A percentile compares a stretch with the other conserved stretches of the same genome.
Evolutionary conservation across 2,113 vertebrate species (phyloP).

Genomic region (Danionella cerebrum): DNA sequence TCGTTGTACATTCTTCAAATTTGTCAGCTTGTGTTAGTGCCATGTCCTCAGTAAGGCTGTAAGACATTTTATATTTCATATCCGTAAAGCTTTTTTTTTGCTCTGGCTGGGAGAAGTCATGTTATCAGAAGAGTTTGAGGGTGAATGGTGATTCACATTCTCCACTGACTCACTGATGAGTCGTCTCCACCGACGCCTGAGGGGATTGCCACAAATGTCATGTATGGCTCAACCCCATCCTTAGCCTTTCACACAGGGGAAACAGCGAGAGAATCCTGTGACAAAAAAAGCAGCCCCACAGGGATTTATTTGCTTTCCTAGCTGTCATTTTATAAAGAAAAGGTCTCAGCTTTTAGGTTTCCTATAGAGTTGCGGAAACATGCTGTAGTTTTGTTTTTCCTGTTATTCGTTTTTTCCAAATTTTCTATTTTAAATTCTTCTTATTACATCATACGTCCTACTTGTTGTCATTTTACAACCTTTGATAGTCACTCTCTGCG

Average conservation of each 20-base stretch:
- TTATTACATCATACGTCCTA: too few species aligned
- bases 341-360: not conserved
- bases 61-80: slow-evolving; percentile 25
- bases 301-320: not conserved
- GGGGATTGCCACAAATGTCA: slow-evolving; percentile 27
- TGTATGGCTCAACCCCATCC: slow-evolving; percentile 6
- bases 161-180: slow-evolving; percentile 26
- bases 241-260: not conserved
- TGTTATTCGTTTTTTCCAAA: too few species aligned
- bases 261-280: not conserved
- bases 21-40: too few species aligned
- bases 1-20: slow-evolving; percentile 13
- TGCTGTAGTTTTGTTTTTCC: too few species aligned
- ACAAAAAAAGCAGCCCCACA: not conserved
- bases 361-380: too few species aligned
- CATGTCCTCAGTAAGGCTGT: not conserved
- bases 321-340: not conserved
- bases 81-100: too few species aligned
- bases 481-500: too few species aligned
- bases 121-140: not conserved
- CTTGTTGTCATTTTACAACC: too few species aligned
- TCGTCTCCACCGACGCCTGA: slow-evolving; percentile 21
- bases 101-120: not conserved
- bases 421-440: too few species aligned
- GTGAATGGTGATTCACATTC: slow-evolving; percentile 14